A percentile compares a stretch with the other conserved stretches of the same genome.
Conservation (phyloP, 2,113 vertebrate genomes). For the Lepisosteus osseus region DNA sequence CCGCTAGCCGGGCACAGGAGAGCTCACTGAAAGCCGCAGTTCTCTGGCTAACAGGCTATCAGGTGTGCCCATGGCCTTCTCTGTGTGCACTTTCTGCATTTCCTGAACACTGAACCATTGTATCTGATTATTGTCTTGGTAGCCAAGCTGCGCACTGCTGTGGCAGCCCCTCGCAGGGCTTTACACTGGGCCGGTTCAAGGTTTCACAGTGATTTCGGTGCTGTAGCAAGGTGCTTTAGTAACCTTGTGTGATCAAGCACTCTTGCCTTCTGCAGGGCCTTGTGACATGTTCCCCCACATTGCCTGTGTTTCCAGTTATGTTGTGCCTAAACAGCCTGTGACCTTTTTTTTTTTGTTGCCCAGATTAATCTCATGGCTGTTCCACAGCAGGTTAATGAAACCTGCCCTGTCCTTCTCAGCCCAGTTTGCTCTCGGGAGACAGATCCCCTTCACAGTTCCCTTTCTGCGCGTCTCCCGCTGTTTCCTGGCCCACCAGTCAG, state of each 20-base stretch:
- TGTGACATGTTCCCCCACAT: no score
- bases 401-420: no score
- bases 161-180: neutral
- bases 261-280: no score
- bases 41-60: constrained; percentile 23
- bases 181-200: neutral
- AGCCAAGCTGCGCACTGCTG: constrained; percentile 19
- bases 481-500: no score
- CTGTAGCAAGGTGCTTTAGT: neutral
- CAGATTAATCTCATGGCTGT: no score
- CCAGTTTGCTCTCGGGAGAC: no score
- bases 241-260: neutral
- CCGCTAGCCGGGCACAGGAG: constrained; percentile 4
- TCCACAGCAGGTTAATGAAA: no score
- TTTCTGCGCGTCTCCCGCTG: no score
- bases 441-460: no score
- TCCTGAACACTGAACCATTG: neutral
- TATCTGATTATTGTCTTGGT: neutral
- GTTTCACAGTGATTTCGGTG: neutral
- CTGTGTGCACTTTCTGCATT: constrained; percentile 20
- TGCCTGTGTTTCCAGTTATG: no score
- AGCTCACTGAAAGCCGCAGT: constrained; percentile 15
- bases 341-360: no score
- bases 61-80: constrained; percentile 27
- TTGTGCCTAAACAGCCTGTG: no score